Evolutionary conservation across 1,140 invertebrate genomes (phyloP).

Genomic region (Dryas iulia): DNA sequence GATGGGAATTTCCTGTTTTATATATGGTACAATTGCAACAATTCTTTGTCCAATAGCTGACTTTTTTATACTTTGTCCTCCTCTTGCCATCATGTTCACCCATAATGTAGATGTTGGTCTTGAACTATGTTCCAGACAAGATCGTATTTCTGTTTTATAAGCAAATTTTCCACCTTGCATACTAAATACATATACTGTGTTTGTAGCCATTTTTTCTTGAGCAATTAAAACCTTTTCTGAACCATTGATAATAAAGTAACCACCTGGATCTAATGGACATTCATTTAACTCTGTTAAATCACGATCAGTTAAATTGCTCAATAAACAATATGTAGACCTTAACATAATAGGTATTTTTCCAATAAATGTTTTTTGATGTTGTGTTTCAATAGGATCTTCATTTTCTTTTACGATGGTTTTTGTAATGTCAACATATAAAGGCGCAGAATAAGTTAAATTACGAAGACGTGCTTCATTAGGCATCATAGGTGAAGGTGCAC

Average conservation of each 20-base stretch:
- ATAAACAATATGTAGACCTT: conserved; percentile 96
- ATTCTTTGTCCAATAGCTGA: conserved; percentile 99
- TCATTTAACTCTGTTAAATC: conserved; percentile 99
- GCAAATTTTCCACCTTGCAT: conserved; percentile 99
- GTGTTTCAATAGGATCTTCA: conserved; percentile 94
- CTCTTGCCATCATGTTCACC: conserved; percentile 99
- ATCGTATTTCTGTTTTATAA: conserved; percentile 98
- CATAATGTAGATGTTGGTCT: conserved; percentile 97
- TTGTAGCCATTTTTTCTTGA: conserved; percentile 99
- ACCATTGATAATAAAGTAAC: conserved; percentile 98
- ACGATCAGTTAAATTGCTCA: conserved; percentile 96
- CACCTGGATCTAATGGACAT: conserved; percentile 98
- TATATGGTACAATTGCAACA: conserved; percentile 98
- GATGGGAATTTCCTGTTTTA: conserved; percentile 99
- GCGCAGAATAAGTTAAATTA: conserved; percentile 97
- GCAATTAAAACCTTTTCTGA: conserved; percentile 98
- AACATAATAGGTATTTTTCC: conserved; percentile 99
- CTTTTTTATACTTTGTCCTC: conserved; percentile 96
- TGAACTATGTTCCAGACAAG: conserved; percentile 95
- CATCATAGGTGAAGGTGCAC: conserved; percentile 99
- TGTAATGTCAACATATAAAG: conserved; percentile 98
- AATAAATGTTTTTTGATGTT: conserved; percentile 98
- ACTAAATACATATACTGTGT: conserved; percentile 99
- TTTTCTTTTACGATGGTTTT: conserved; percentile 96
- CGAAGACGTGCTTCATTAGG: conserved; percentile 97